These are phyloP conservation scores for Bathynomus jamesi DNA, from an alignment of 1,140 invertebrate species.

Conservation along the genomic window DNA sequence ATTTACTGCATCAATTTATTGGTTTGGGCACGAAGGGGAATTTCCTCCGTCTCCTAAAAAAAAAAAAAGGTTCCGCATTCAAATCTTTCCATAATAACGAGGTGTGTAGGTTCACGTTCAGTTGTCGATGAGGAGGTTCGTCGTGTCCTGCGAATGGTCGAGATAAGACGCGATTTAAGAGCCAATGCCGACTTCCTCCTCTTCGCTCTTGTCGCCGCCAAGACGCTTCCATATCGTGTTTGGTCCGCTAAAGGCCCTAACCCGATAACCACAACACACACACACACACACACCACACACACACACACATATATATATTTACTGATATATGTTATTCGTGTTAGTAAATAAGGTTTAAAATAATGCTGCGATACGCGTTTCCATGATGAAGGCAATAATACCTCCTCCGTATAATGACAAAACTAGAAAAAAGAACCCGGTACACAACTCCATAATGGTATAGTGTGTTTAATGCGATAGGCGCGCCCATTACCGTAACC, in stretches of 20 bases:
- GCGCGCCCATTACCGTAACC: no score
- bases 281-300: not conserved
- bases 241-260: not conserved
- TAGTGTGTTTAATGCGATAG: no score
- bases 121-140: not conserved
- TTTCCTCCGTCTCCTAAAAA: no score
- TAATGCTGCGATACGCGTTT: no score
- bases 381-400: no score
- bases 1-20: no score
- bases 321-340: not conserved
- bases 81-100: not conserved
- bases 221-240: not conserved
- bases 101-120: not conserved
- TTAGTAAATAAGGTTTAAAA: no score
- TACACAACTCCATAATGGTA: no score
- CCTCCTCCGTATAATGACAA: no score
- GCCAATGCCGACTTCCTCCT: not conserved
- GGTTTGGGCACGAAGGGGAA: no score
- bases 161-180: not conserved
- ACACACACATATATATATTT: not conserved
- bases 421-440: no score
- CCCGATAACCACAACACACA: not conserved
- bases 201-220: not conserved
- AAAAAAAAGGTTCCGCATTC: no score
- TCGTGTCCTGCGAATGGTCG: not conserved